phyloP scores from a whole-genome alignment of 1,140 invertebrate species.

The Rhagoletis zephyria region DNA sequence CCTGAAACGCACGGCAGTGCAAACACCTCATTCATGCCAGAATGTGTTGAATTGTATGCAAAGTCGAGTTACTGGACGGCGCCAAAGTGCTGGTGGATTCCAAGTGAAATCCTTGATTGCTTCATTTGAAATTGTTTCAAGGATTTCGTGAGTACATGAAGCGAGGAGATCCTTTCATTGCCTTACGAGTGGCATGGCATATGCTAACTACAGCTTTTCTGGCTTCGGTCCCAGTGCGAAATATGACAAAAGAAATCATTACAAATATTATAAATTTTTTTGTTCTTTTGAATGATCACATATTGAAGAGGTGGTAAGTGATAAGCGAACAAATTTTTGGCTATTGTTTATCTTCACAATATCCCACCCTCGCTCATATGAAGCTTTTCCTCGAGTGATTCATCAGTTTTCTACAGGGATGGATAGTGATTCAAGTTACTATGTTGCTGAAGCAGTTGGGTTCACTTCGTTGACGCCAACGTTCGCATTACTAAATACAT shows the following conservation, averaged over 20 bases:
- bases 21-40: slow-evolving; percentile 39
- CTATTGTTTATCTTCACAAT: too few species aligned
- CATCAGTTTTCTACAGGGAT: neutral
- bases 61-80: neutral
- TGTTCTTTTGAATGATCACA: too few species aligned
- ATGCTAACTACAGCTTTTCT: neutral
- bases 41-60: slow-evolving; percentile 23
- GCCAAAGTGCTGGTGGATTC: slow-evolving; percentile 45
- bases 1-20: neutral
- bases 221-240: neutral
- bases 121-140: slow-evolving; percentile 53
- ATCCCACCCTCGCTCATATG: too few species aligned
- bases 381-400: too few species aligned
- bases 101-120: slow-evolving; percentile 35
- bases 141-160: slow-evolving; percentile 49
- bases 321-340: too few species aligned
- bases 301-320: too few species aligned
- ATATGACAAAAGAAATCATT: neutral
- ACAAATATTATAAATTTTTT: neutral
- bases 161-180: slow-evolving; percentile 43
- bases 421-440: neutral
- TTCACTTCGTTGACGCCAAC: slow-evolving; percentile 40
- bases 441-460: slow-evolving; percentile 5
- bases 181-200: slow-evolving; percentile 10
- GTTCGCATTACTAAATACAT: slow-evolving; percentile 11